Evolutionary conservation across 2,888 invertebrate genomes (phyloP).

Genomic region (Stenolophus ochropezus): DNA sequence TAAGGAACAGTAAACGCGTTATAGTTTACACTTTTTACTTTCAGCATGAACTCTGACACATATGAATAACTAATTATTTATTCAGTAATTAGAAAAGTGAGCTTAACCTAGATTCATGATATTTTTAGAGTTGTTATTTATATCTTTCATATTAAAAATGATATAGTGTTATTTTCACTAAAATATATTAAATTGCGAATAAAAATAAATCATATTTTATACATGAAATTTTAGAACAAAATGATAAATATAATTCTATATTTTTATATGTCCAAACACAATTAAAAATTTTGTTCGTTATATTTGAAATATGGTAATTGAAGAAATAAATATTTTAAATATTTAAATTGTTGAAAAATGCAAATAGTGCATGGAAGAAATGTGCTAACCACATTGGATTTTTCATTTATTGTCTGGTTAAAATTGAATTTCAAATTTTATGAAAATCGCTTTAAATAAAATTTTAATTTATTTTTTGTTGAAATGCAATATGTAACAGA

Average conservation of each 20-base stretch:
- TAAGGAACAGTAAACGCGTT: too few species aligned
- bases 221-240: not conserved
- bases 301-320: not conserved
- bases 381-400: not conserved
- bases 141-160: not conserved
- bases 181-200: too few species aligned
- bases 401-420: not conserved
- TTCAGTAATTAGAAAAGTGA: conserved; percentile 2
- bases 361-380: not conserved
- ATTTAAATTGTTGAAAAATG: not conserved
- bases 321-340: not conserved
- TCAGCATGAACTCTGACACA: not conserved
- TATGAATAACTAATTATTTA: conserved; percentile 4
- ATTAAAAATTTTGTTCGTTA: not conserved
- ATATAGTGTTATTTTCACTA: not conserved
- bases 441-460: conserved; percentile 14
- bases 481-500: conserved; percentile 20
- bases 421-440: conserved; percentile 31
- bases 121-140: not conserved
- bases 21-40: not conserved
- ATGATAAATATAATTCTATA: not conserved
- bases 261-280: not conserved
- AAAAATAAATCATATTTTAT: not conserved
- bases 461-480: conserved; percentile 27
- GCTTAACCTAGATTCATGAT: conserved; percentile 2